A percentile compares a stretch with the other conserved stretches of the same genome.
phyloP scores from a whole-genome alignment of 64 coral and sea anemone genomes.

The Montipora foliosa region DNA sequence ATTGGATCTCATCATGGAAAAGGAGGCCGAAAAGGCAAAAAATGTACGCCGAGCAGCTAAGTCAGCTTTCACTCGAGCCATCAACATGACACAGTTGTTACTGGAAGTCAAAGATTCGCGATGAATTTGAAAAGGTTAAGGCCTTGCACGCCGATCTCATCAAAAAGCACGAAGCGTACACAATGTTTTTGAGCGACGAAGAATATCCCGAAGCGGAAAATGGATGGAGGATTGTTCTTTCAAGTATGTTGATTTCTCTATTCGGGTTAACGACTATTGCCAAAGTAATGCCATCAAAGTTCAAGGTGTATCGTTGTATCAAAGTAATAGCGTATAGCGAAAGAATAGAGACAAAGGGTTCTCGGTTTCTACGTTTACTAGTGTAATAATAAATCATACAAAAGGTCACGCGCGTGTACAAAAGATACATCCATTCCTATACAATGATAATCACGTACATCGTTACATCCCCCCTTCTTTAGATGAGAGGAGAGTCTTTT shows the following conservation, averaged over 20 bases:
- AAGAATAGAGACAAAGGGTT: too few relatives aligned
- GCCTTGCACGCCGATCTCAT: conserved; percentile 16
- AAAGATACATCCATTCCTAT: too few relatives aligned
- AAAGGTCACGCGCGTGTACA: too few relatives aligned
- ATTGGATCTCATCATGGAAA: conserved; percentile 13
- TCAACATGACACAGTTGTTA: not conserved
- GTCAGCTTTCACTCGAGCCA: not conserved
- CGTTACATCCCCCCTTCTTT: too few relatives aligned
- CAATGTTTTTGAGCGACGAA: conserved; percentile 54
- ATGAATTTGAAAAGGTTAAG: conserved; percentile 1
- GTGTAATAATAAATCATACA: too few relatives aligned
- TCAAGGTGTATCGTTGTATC: not conserved
- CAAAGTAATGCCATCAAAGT: not conserved
- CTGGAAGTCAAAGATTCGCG: not conserved
- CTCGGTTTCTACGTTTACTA: too few relatives aligned
- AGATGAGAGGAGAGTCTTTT: too few relatives aligned
- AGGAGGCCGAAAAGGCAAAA: not conserved
- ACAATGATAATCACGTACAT: too few relatives aligned
- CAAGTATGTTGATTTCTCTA: conserved; percentile 26
- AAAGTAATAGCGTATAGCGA: not conserved
- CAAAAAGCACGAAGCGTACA: conserved; percentile 54
- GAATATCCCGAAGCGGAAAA: conserved; percentile 46
- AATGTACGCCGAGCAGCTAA: not conserved
- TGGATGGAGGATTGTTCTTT: conserved; percentile 53
- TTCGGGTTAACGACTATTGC: conserved; percentile 36